Base-by-base conservation (phyloP, 2,113 vertebrate genomes). In the Protobothrops flavoviridis region DNA sequence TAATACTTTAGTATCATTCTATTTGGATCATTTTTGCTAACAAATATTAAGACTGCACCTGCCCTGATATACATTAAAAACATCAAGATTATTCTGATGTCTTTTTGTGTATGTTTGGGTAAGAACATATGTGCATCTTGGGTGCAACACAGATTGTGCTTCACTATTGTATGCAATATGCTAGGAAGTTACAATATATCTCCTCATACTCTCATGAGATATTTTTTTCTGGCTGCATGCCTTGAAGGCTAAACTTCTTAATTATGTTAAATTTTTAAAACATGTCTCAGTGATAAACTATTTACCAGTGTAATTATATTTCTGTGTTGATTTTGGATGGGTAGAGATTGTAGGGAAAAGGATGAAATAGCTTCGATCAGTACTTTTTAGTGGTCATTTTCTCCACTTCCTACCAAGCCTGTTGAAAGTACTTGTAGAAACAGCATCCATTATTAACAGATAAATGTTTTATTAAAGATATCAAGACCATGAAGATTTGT, bases 401-500 rank as follows among this genome's bases (percentile, higher is more conserved):
- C 93, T 29, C 2, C 50, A 9, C 74, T 81, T 81, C 33, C 33
- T 81, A 81, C 7, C 17, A 21, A 81, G 33, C 1, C 50, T 4
- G 23, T 95, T 95, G 95, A 94, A 95, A 96, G 92, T 92, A 87
- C 13, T 12, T 90, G 90, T 90, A 93, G 93, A 97, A 97, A 95
- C 94, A 94, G 89, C 94, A 98, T 98, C 93, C 94, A 97, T 97
- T 97, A 98, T 98, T 97, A 97, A 98, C 95, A 96, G 95, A 95
- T 88, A 90, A 93, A 97, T 97, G 96, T 97, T 98, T 98, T 98
- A 98, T 98, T 97, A 96, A 98, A 81, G 59, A 93, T 93, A 95
- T 95, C 97, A 97, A 95, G 97, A 96, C 94, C 94, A 93, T 92
- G 93, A 97, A 97, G 97, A 98, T 98, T 98, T 98, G 97, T 97